These are phyloP conservation scores for Dascyllus trimaculatus DNA, from an alignment of 2,113 vertebrate genomes.

Conservation along the genomic window DNA sequence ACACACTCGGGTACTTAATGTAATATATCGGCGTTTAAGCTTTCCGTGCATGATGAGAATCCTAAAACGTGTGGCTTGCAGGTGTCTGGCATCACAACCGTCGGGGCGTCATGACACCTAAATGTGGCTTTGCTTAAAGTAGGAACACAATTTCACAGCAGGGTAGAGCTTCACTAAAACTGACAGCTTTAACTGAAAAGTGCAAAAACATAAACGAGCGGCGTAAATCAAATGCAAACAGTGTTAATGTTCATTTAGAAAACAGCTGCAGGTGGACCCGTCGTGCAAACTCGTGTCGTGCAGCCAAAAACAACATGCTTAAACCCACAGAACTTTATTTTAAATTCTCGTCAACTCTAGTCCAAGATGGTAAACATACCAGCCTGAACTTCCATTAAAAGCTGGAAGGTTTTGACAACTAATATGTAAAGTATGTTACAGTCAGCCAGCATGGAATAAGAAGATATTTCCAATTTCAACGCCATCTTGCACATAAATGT, in stretches of 20 bases:
- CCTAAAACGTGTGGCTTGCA: background rate
- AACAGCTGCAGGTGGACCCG: too few relatives aligned
- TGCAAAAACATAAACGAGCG: background rate
- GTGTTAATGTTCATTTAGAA: background rate
- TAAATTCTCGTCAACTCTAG: too few relatives aligned
- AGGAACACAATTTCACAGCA: background rate
- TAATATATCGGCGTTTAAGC: constrained; percentile 14
- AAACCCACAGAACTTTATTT: background rate
- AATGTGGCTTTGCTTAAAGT: constrained; percentile 4
- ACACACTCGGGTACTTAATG: constrained; percentile 14
- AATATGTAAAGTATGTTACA: too few relatives aligned
- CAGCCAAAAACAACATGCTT: too few relatives aligned
- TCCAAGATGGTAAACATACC: too few relatives aligned
- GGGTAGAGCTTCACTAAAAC: background rate
- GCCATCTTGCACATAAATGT: too few relatives aligned
- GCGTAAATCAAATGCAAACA: background rate
- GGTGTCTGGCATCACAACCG: background rate
- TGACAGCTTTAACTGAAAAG: constrained; percentile 20
- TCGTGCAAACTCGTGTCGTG: too few relatives aligned
- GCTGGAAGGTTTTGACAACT: too few relatives aligned
- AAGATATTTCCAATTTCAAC: too few relatives aligned
- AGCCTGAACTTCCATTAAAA: too few relatives aligned
- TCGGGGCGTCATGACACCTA: constrained; percentile 18
- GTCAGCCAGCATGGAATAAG: too few relatives aligned
- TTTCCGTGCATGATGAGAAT: background rate